Conservation (phyloP, 2,888 invertebrate species). For the Arge pagana region DNA sequence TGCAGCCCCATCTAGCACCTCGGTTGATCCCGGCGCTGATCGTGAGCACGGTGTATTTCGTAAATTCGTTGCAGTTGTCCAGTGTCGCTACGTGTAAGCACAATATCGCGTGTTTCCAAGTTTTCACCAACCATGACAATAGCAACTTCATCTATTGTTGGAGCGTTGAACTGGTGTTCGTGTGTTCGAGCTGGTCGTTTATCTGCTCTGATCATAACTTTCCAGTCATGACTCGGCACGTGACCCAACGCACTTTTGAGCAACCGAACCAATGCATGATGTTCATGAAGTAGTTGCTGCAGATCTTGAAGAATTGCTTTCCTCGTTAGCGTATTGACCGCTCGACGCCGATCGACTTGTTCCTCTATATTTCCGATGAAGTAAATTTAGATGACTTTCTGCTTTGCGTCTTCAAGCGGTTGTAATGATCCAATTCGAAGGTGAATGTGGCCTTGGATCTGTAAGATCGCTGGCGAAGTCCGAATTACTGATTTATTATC, state of each 20-base stretch:
- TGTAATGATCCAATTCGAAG: constrained; percentile 30
- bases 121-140: constrained; percentile 39
- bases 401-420: constrained; percentile 26
- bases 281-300: too few species aligned
- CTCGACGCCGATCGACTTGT: too few species aligned
- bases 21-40: too few species aligned
- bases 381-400: too few species aligned
- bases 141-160: constrained; percentile 38
- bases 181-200: constrained; percentile 40
- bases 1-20: too few species aligned
- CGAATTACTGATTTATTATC: too few species aligned
- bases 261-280: too few species aligned
- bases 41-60: constrained; percentile 31
- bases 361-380: too few species aligned
- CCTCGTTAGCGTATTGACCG: too few species aligned
- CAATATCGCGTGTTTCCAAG: constrained; percentile 31
- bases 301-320: too few species aligned
- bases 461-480: constrained; percentile 27
- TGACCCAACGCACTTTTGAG: constrained; percentile 37
- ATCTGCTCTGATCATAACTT: constrained; percentile 41
- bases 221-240: constrained; percentile 43
- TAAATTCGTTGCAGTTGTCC: too few species aligned
- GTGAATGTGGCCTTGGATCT: constrained; percentile 35
- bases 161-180: constrained; percentile 39
- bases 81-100: too few species aligned